These are phyloP conservation scores for Drosophila pallidifrons DNA, from an alignment of 1,140 invertebrate species.

Conservation along the genomic window DNA sequence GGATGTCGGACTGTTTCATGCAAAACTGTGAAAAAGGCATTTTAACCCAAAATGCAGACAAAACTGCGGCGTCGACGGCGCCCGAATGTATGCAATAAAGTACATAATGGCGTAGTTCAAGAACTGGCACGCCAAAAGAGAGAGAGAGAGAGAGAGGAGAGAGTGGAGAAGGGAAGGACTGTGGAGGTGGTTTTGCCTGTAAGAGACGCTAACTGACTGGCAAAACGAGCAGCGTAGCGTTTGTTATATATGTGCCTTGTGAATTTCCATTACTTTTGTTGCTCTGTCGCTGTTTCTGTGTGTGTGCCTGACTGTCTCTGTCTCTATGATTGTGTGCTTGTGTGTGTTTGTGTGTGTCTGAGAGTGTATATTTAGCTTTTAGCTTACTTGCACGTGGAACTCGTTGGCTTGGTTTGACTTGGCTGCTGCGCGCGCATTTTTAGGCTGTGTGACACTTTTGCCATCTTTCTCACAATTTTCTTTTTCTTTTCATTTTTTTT, in stretches of 20 bases:
- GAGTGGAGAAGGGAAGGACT: not conserved
- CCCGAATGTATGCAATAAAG: conserved; percentile 82
- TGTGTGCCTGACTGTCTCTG: conserved; percentile 12
- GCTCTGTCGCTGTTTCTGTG: conserved; percentile 34
- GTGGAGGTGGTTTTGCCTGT: conserved; percentile 19
- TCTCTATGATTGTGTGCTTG: no score
- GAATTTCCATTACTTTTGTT: conserved; percentile 77
- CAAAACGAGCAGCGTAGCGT: conserved; percentile 51
- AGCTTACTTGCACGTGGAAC: conserved; percentile 40
- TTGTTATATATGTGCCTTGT: conserved; percentile 45
- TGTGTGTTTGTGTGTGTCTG: conserved; percentile 16
- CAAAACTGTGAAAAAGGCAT: conserved; percentile 67
- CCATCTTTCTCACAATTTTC: conserved; percentile 5
- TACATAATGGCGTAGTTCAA: conserved; percentile 81
- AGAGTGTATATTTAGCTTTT: conserved; percentile 36
- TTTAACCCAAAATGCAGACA: conserved; percentile 54
- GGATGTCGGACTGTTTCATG: conserved; percentile 45
- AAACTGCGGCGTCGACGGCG: conserved; percentile 53
- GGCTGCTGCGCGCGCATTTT: conserved; percentile 78
- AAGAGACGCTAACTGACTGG: conserved; percentile 37
- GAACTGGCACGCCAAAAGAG: conserved; percentile 63
- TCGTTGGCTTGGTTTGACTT: conserved; percentile 62
- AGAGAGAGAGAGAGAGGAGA: not conserved
- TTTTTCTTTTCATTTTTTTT: conserved; percentile 11
- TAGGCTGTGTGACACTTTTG: conserved; percentile 74